Conservation (phyloP, 2,888 invertebrate species). For the Epinotia brunnichana region DNA sequence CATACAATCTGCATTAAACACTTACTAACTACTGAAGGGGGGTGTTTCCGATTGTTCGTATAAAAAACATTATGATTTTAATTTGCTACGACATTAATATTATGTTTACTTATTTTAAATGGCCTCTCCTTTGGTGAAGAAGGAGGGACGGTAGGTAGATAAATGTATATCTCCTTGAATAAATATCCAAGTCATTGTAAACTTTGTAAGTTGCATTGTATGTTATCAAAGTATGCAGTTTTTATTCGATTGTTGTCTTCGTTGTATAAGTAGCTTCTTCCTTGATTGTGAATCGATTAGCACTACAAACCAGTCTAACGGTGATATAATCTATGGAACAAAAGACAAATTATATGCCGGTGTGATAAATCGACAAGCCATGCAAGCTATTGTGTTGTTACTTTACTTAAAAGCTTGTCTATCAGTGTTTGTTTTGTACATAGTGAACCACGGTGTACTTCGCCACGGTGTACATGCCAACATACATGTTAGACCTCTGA, state of each 20-base stretch:
- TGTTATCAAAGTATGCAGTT: background rate
- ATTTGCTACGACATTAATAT: too few relatives aligned
- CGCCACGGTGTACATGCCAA: background rate
- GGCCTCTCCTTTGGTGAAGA: too few relatives aligned
- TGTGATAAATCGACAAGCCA: conserved; percentile 32
- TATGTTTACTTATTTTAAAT: too few relatives aligned
- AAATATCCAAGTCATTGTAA: conserved; percentile 44
- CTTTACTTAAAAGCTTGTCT: conserved; percentile 2
- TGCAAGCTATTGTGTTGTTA: conserved; percentile 31
- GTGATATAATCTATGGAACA: conserved; percentile 40
- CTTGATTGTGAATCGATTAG: conserved; percentile 47
- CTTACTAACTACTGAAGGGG: background rate
- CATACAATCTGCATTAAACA: background rate
- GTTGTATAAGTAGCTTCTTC: conserved; percentile 46
- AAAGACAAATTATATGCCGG: conserved; percentile 34
- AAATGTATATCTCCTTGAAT: too few relatives aligned
- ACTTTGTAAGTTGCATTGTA: conserved; percentile 7
- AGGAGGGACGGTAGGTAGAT: too few relatives aligned
- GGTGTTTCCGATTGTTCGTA: background rate
- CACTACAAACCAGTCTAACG: conserved; percentile 26
- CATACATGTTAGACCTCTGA: background rate
- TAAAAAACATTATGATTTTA: conserved; percentile 41
- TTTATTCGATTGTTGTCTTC: conserved; percentile 46
- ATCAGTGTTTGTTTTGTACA: background rate
- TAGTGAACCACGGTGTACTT: background rate